Percentiles rank a stretch among this genome's conserved stretches.
Conservation (phyloP, 2,888 invertebrate species). For the Muscina levida region DNA sequence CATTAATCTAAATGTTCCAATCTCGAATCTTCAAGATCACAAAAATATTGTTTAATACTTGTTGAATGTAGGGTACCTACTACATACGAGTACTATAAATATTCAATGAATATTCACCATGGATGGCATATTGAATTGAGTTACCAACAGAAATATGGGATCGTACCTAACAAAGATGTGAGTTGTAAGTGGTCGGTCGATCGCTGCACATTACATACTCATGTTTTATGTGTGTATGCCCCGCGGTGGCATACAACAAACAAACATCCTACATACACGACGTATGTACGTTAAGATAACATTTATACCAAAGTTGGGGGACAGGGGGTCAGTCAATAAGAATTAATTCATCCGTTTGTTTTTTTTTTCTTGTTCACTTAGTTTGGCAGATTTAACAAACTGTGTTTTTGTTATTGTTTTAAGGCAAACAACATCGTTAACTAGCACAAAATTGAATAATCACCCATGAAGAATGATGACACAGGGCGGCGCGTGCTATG, state of each 20-base stretch:
- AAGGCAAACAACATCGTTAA: conserved; percentile 9
- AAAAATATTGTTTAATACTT: no score
- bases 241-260: conserved; percentile 51
- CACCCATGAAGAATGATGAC: conserved; percentile 67
- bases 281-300: conserved; percentile 40
- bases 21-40: no score
- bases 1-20: no score
- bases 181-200: not conserved
- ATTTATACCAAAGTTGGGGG: not conserved
- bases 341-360: conserved; percentile 67
- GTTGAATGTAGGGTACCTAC: not conserved
- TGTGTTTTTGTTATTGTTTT: no score
- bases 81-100: conserved; percentile 7
- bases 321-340: conserved; percentile 68
- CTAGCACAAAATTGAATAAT: conserved; percentile 50
- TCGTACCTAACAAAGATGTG: conserved; percentile 24
- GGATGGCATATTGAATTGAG: conserved; percentile 56
- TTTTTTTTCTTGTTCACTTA: not conserved
- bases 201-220: conserved; percentile 54
- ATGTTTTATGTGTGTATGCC: conserved; percentile 46
- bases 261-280: conserved; percentile 4
- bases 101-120: conserved; percentile 38
- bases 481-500: conserved; percentile 73
- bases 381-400: conserved; percentile 7
- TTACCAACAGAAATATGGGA: conserved; percentile 37